Evolutionary conservation across 2,888 invertebrate species (phyloP).

Genomic region (Falcaria lacertinaria): DNA sequence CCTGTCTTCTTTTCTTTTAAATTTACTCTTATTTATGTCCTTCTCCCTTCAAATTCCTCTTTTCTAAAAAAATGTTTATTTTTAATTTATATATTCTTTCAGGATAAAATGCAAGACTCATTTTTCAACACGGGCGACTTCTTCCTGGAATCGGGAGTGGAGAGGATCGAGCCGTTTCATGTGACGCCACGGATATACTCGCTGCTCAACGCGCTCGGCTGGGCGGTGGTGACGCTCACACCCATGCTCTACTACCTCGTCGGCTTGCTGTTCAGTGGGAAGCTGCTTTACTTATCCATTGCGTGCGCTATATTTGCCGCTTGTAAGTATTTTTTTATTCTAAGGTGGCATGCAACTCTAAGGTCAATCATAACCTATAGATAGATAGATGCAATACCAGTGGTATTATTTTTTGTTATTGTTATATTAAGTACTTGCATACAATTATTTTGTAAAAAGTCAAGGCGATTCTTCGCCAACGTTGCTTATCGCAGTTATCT

Average conservation of each 20-base stretch:
- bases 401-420: too few relatives aligned
- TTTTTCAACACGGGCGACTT: constrained; percentile 88
- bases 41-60: too few relatives aligned
- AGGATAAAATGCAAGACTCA: constrained; percentile 88
- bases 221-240: constrained; percentile 84
- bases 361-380: too few relatives aligned
- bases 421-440: too few relatives aligned
- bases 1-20: too few relatives aligned
- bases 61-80: too few relatives aligned
- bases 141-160: constrained; percentile 86
- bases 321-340: constrained; percentile 82
- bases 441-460: too few relatives aligned
- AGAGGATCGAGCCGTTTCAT: constrained; percentile 79
- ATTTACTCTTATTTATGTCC: too few relatives aligned
- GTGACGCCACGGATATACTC: constrained; percentile 82
- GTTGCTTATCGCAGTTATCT: too few relatives aligned
- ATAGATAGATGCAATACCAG: too few relatives aligned
- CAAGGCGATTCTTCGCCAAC: too few relatives aligned
- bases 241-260: constrained; percentile 86
- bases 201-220: constrained; percentile 84
- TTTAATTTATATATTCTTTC: too few relatives aligned
- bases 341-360: constrained; percentile 3
- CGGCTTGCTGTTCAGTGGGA: constrained; percentile 85
- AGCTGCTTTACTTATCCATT: constrained; percentile 83
- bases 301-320: constrained; percentile 84